Percentiles rank a stretch among this genome's conserved stretches.
These are phyloP conservation scores for Pseudolycoriella hygida DNA, from an alignment of 2,888 invertebrate genomes.

Conservation along the genomic window DNA sequence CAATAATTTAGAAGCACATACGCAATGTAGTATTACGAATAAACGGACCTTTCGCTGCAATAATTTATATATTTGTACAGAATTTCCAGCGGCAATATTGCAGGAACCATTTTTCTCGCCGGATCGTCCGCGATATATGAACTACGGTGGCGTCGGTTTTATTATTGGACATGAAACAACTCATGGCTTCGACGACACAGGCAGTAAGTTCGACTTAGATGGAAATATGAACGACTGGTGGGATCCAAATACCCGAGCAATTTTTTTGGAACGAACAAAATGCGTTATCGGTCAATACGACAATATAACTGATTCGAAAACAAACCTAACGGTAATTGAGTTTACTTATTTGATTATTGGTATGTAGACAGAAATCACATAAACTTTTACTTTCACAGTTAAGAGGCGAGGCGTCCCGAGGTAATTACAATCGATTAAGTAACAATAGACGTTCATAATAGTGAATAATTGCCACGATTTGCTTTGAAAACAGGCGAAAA, in stretches of 20 bases:
- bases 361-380: no score
- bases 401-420: no score
- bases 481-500: no score
- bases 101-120: conserved; percentile 85
- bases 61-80: no score
- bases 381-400: no score
- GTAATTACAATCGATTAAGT: no score
- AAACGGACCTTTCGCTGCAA: no score
- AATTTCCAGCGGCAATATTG: conserved; percentile 84
- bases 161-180: conserved; percentile 68
- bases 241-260: conserved; percentile 29
- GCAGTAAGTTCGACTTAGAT: background rate
- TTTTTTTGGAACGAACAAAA: conserved; percentile 29
- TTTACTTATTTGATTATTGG: no score
- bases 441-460: no score
- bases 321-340: conserved; percentile 7
- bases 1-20: no score
- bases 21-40: no score
- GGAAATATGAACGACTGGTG: conserved; percentile 27
- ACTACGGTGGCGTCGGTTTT: conserved; percentile 80
- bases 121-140: conserved; percentile 78
- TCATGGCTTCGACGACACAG: conserved; percentile 4
- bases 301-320: conserved; percentile 22
- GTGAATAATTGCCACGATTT: no score
- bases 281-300: conserved; percentile 36